Percentiles rank a stretch among this genome's conserved stretches.
phyloP scores from a whole-genome alignment of 2,888 invertebrate genomes.

The Tenthredo amoena region DNA sequence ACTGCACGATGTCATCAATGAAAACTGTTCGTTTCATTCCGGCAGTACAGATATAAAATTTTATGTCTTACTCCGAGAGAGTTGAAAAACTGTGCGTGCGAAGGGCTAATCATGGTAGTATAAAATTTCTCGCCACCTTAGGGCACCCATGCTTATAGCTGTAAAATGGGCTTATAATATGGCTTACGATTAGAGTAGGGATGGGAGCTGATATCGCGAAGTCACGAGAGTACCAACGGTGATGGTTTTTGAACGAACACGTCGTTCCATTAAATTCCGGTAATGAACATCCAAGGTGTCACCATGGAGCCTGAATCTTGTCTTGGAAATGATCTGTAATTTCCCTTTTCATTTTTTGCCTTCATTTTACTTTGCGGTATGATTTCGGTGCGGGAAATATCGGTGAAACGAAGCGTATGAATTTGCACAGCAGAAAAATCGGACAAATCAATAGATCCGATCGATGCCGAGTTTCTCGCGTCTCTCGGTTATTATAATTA shows the following conservation, averaged over 20 bases:
- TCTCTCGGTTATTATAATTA: constrained; percentile 42
- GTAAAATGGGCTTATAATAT: not conserved
- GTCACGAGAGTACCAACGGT: not conserved
- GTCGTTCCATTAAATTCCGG: constrained; percentile 15
- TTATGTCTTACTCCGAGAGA: not conserved
- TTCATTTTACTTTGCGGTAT: not conserved
- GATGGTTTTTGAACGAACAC: not conserved
- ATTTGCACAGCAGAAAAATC: not conserved
- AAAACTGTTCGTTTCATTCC: not conserved
- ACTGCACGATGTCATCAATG: not conserved
- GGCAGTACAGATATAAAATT: not conserved
- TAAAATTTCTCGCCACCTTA: not conserved
- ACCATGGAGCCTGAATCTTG: not conserved
- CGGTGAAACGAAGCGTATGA: not conserved
- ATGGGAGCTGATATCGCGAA: not conserved
- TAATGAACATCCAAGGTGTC: not conserved
- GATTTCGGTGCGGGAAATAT: not conserved
- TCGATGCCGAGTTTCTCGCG: constrained; percentile 23
- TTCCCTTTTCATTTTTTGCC: not conserved
- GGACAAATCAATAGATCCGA: not conserved
- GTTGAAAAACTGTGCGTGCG: not conserved
- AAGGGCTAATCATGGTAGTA: not conserved
- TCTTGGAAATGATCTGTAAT: not conserved
- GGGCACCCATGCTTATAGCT: not conserved
- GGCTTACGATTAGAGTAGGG: not conserved